Base-by-base conservation (phyloP, 2,888 invertebrate genomes). In the Xanthia icteritia region DNA sequence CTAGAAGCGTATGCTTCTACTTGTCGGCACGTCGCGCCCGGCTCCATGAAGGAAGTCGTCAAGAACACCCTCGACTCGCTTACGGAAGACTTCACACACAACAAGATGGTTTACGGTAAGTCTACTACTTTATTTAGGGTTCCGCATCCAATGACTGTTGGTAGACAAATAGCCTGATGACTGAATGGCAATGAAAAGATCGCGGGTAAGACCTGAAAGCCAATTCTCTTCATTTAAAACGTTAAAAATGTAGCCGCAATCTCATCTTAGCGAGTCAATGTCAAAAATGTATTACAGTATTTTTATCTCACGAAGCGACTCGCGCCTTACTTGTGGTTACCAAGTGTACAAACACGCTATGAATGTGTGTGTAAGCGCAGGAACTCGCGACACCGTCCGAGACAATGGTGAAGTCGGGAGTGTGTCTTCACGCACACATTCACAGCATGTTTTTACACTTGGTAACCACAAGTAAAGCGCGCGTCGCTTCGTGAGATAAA, bases 1-100 rank as follows among this genome's bases (percentile, higher is more conserved):
- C 94, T 98, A 70, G 98, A 98, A 88, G 97, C 98, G 11, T 99
- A 99, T 93, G 95, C 97, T 61, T 96, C 97, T 39, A 97, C 98
- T 27, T 95, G 95, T 83, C 91, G 91, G 9, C 80, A 86, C 36
- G 58, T 95, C 1, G 75, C 96, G 79, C 95, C 97, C 64, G 96
- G 97, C 74, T 86, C 97, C 5, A 98, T 98, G 94, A 97, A 97
- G 78, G 97, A 76, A 63, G 95, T 98, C 76, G 97, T 98, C 58
- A 97, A 97, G 88, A 97, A 97, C 84, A 97, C 98, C 58, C 96
- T 98, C 27, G 97, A 97, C 78, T 97, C 97, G 77, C 97, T 98
- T 89, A 97, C 97, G 66, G 97, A 96, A 1, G 97, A 97, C 90
- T 95, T 96, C 98, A 78, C 97, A 94, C 90, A 95, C 94, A 89